Evolutionary conservation across 2,113 vertebrate species (phyloP), one percentile per base, ranked within the genome.

Genomic region (Polypterus senegalus): DNA sequence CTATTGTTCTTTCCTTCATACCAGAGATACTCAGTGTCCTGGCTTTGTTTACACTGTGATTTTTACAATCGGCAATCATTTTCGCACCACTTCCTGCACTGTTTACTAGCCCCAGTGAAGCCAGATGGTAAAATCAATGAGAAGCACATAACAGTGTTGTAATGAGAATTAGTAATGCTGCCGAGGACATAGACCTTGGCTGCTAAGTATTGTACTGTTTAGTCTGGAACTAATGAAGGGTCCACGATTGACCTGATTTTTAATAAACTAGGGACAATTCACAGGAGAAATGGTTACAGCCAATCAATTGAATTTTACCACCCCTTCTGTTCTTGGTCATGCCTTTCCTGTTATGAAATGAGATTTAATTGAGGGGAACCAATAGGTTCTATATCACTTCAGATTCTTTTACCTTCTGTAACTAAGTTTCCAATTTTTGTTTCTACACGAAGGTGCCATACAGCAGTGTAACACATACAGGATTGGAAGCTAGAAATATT

Each of bases 161-260:
- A 75, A 80, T 65, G 76, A 69, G 80, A 82, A 78, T 75, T 79
- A 81, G 74, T 47, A 7, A 67, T 49, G 65, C 69, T 62, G 67
- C 70, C 72, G 74, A 77, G 78, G 81, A 70, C 73, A 68, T 79
- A 78, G 81, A 78, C 79, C 71, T 67, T 69, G 78, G 70, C 77
- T 76, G 79, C 79, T 77, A 71, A 69, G 66, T 76, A 83, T 77
- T 75, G 78, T 68, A 72, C 81, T 87, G 88, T 92, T 92, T 91
- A 90, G 86, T 87, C 89, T 88, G 86, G 82, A 84, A 83, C 79
- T 90, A 89, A 92, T 91, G 89, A 91, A 89, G 89, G 91, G 87
- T 87, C 89, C 89, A 87, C 85, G 87, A 87, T 86, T 90, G 91
- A 92, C 88, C 89, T 88, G 84, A 90, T 91, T 27, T 90, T 84